Base-by-base conservation (phyloP, 2,113 vertebrate genomes). In the Apodemus sylvaticus region DNA sequence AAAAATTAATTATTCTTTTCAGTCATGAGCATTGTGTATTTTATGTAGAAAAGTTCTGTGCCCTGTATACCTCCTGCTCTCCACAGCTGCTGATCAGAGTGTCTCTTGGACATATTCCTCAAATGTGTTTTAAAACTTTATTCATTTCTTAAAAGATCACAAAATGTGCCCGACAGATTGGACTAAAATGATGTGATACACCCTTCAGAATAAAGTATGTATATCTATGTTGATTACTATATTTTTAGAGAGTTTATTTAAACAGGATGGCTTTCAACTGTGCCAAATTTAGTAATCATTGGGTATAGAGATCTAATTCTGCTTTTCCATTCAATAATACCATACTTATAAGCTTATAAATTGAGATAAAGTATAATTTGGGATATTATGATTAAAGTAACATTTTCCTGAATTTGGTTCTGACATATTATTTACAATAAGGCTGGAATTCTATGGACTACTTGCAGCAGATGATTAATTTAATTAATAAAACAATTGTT, bases 281-380 rank as follows among this genome's bases (percentile, higher is more conserved):
- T 98, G 45, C 87, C 73, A 87, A 86, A 93, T 86, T 96, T 91
- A 94, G 86, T 95, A 86, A 45, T 55, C 94, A 81, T 48, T 97
- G 91, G 70, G 78, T 73, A 88, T 12, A 73, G 58, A 60, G 93
- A 87, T 6, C 89, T 9, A 60, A 45, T 86, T 89, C 93, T 66
- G 9, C 78, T 89, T 86, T 66, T 66, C 20, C 20, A 93, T 96
- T 93, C 0, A 6, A 68, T 9, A 95, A 97, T 76, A 53, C 73
- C 19, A 95, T 94, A 96, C 93, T 76, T 92, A 93, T 64, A 91
- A 82, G 19, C 97, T 70, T 78, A 97, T 97, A 97, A 96, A 39
- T 93, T 96, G 89, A 79, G 71, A 60, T 42, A 51, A 79, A 93
- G 78, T 95, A 48, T 45, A 96, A 51, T 98, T 95, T 95, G 83